Evolutionary conservation across 2,888 invertebrate genomes (phyloP), one percentile per base, ranked within the genome.

Genomic region (Tetanocera ferruginea): DNA sequence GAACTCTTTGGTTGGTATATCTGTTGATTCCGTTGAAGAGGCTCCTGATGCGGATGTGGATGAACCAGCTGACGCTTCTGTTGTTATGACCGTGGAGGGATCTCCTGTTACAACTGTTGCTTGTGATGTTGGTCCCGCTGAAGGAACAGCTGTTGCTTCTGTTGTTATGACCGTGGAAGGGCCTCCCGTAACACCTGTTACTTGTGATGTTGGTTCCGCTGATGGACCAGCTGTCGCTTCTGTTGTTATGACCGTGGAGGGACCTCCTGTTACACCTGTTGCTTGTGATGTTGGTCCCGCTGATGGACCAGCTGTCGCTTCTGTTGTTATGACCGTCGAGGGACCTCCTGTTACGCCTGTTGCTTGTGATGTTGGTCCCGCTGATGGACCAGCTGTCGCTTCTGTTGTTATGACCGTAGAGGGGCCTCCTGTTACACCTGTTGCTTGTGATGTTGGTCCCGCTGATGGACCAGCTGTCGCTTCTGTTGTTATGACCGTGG

Each of bases 61-160:
- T n/a, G 6, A 19, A 31, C 17, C 49, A 31, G 34, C 2, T 14
- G 51, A 28, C 11, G 64, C 19, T 25, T 23, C 31, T 43, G 67
- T 9, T 17, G 64, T 60, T 34, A 43, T 62, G 11, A 19, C 49
- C 9, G 57, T 57, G 4, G 19, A 17, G 23, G 69, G 17, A 9
- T 0, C 49, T 49, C 19, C 31, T n/a, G 51, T 17, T 8, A n/a
- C 62, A 11, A 66, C 31, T 31, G 78, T 69, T 0, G 72, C 0
- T 11, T 34, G 67, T 72, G 79, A 51, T 5, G 79, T 17, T 14
- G 79, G 19, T 25, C 17, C 75, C 9, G 62, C 52, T 49, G 73
- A 14, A 23, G 76, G 17, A 9, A 19, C 28, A 0, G 60, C 4
- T 43, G 37, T 14, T 31, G 60, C 1, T 19, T 43, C 0, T 43